Evolutionary conservation across 2,888 invertebrate species (phyloP).

Genomic region (Orthosia incerta): DNA sequence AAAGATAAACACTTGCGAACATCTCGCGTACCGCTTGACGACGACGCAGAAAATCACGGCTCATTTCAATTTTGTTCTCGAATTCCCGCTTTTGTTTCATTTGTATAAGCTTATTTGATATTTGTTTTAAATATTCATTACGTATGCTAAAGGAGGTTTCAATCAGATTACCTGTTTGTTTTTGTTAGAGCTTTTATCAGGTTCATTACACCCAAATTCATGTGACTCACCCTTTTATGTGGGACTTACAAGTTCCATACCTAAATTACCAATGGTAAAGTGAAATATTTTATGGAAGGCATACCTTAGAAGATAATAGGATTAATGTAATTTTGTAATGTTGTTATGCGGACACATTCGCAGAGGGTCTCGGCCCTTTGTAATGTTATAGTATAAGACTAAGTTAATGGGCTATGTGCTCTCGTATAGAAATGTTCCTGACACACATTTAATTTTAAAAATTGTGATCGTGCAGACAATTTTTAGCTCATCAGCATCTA

Average conservation of each 20-base stretch:
- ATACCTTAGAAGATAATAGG: too few species aligned
- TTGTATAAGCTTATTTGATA: conserved; percentile 13
- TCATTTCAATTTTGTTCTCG: conserved; percentile 11
- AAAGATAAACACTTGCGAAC: conserved; percentile 42
- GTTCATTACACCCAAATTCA: not conserved
- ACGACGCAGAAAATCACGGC: conserved; percentile 25
- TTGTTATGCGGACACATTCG: not conserved
- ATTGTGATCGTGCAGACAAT: too few species aligned
- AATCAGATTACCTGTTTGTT: not conserved
- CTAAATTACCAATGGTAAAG: too few species aligned
- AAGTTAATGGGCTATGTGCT: not conserved
- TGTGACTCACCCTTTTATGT: not conserved
- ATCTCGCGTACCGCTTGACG: conserved; percentile 27
- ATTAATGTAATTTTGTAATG: not conserved
- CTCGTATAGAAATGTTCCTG: not conserved
- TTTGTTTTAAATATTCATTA: conserved; percentile 9
- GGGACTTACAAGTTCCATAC: too few species aligned
- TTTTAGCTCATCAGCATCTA: too few species aligned
- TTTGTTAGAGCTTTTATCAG: not conserved
- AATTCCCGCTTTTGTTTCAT: conserved; percentile 28
- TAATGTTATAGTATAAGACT: conserved; percentile 9
- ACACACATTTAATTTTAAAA: not conserved
- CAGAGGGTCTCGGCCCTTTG: not conserved
- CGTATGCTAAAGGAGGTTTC: not conserved
- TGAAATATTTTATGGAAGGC: too few species aligned